Evolutionary conservation across 2,113 vertebrate genomes (phyloP).

Genomic region (Notothenia coriiceps): DNA sequence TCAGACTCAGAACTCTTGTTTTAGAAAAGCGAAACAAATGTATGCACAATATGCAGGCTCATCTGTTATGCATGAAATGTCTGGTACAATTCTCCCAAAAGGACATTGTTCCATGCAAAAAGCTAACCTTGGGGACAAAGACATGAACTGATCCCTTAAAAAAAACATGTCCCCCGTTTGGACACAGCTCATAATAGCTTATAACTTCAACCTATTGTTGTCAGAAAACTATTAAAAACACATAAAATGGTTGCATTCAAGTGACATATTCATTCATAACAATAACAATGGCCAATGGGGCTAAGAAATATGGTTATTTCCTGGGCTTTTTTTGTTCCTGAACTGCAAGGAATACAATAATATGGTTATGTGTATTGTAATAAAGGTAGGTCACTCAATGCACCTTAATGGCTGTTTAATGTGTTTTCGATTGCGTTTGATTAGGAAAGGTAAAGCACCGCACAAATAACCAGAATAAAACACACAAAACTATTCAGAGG

Average conservation of each 20-base stretch:
- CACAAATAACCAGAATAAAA: no score
- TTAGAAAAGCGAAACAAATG: not conserved
- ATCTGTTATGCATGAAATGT: conserved; percentile 9
- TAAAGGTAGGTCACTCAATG: not conserved
- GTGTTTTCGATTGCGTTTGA: not conserved
- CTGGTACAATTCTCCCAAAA: not conserved
- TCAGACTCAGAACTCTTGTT: not conserved
- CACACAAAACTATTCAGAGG: no score
- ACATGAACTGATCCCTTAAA: not conserved
- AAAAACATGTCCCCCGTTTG: not conserved
- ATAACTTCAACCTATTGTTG: not conserved
- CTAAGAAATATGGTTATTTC: not conserved
- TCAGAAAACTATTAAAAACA: not conserved
- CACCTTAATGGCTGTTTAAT: not conserved
- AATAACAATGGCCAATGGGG: not conserved
- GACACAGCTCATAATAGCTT: not conserved
- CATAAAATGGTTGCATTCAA: not conserved
- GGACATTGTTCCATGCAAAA: not conserved
- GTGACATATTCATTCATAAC: not conserved
- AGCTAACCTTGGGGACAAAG: not conserved
- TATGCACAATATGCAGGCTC: not conserved
- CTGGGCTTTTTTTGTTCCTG: no score
- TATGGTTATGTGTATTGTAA: not conserved
- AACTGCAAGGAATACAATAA: not conserved
- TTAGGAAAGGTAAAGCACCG: not conserved